Conservation (phyloP, 1,140 invertebrate genomes). For the Amphibalanus amphitrite region DNA sequence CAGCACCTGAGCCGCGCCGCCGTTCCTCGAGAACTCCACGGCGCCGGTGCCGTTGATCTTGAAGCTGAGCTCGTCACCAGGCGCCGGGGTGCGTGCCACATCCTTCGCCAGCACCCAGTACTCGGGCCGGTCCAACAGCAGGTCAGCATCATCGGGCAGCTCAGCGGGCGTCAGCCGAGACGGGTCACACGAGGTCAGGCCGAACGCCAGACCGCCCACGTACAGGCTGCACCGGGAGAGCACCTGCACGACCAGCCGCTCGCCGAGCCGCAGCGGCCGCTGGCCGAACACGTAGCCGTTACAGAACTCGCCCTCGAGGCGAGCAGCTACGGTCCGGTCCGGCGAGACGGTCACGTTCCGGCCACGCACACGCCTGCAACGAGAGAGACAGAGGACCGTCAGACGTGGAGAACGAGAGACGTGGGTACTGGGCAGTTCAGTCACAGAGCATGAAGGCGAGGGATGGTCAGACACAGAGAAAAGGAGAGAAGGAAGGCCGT, state of each 20-base stretch:
- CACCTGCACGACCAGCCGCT: slow-evolving; percentile 64
- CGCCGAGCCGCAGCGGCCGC: slow-evolving; percentile 60
- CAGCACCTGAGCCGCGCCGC: slow-evolving; percentile 53
- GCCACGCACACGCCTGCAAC: slow-evolving; percentile 42
- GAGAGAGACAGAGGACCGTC: no score
- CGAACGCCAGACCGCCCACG: slow-evolving; percentile 72
- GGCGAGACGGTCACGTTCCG: slow-evolving; percentile 61
- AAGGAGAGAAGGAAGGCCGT: no score
- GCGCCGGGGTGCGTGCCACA: slow-evolving; percentile 59
- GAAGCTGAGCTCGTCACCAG: slow-evolving; percentile 60
- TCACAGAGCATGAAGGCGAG: no score
- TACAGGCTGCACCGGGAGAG: slow-evolving; percentile 66
- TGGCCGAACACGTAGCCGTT: slow-evolving; percentile 87
- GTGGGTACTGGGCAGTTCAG: no score
- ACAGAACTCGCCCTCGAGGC: slow-evolving; percentile 69
- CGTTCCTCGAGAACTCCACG: slow-evolving; percentile 74
- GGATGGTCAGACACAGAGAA: no score
- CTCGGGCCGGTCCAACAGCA: slow-evolving; percentile 78
- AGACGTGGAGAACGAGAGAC: no score
- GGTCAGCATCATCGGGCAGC: slow-evolving; percentile 81
- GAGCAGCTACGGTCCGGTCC: slow-evolving; percentile 56
- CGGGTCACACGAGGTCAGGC: slow-evolving; percentile 85
- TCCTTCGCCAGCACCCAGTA: slow-evolving; percentile 95
- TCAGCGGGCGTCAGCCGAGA: slow-evolving; percentile 46
- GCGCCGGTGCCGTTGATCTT: slow-evolving; percentile 36